Percentiles rank a stretch among this genome's conserved stretches.
phyloP scores from a whole-genome alignment of 2,888 invertebrate species.

The Spodoptera littoralis region DNA sequence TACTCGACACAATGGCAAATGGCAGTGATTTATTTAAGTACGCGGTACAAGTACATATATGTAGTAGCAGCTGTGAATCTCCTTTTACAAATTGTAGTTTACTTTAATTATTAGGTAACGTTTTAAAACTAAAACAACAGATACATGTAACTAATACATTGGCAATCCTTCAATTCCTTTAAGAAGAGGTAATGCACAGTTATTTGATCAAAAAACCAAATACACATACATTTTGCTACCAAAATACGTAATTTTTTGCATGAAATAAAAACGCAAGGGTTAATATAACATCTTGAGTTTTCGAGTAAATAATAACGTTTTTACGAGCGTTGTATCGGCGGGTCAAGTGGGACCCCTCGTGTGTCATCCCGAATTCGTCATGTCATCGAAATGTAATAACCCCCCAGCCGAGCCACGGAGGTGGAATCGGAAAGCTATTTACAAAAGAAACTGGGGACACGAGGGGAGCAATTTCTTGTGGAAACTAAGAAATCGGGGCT shows the following conservation, averaged over 20 bases:
- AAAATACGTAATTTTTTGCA: not conserved
- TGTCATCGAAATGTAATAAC: constrained; percentile 88
- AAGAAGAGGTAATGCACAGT: too few species aligned
- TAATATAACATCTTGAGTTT: constrained; percentile 44
- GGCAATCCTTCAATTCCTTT: too few species aligned
- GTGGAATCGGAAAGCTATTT: constrained; percentile 79
- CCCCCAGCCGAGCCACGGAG: constrained; percentile 66
- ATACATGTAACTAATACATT: too few species aligned
- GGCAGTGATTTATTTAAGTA: too few species aligned
- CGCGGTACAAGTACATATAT: too few species aligned
- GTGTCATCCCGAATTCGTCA: constrained; percentile 82
- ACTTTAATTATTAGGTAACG: too few species aligned
- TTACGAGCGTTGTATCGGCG: constrained; percentile 52
- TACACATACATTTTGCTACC: not conserved
- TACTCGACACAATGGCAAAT: too few species aligned
- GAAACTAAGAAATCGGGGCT: constrained; percentile 72
- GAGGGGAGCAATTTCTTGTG: constrained; percentile 67
- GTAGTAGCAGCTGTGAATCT: too few species aligned
- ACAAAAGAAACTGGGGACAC: constrained; percentile 75
- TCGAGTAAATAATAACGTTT: constrained; percentile 49
- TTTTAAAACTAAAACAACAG: too few species aligned
- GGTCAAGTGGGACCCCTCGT: constrained; percentile 73
- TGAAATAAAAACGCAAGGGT: constrained; percentile 36
- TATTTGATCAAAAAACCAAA: too few species aligned
- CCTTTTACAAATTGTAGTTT: too few species aligned